Conservation (phyloP, 2,113 vertebrate genomes). For the Hypanus sabinus region DNA sequence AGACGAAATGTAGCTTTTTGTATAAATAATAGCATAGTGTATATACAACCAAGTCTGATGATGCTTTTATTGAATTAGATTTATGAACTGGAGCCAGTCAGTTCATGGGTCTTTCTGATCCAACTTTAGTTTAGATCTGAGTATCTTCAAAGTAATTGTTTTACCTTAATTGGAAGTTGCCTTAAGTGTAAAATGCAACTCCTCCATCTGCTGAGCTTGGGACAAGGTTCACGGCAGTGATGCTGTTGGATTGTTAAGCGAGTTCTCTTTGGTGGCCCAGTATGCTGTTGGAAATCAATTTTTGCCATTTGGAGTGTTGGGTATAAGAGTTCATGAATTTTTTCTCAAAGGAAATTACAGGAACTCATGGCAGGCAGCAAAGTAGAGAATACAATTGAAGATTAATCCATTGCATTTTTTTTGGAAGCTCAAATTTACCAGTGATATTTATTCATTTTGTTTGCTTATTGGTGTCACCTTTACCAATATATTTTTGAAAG, state of each 20-base stretch:
- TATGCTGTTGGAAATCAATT: too few species aligned
- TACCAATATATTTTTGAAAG: background rate
- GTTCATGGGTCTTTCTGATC: background rate
- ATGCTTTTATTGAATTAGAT: conserved; percentile 10
- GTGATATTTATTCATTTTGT: background rate
- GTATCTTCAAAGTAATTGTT: background rate
- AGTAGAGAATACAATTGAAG: background rate
- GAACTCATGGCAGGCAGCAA: background rate
- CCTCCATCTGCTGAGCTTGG: background rate
- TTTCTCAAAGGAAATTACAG: background rate
- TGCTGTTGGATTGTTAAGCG: background rate
- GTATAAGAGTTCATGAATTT: too few species aligned
- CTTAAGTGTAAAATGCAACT: background rate
- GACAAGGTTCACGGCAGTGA: background rate
- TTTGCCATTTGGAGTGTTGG: background rate
- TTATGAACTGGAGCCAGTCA: conserved; percentile 14
- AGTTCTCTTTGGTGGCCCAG: too few species aligned
- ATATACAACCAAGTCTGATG: conserved; percentile 27
- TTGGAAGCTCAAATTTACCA: too few species aligned
- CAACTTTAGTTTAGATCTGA: background rate
- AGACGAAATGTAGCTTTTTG: background rate
- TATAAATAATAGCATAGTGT: conserved; percentile 14
- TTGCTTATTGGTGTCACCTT: too few species aligned
- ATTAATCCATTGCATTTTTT: background rate
- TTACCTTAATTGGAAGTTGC: background rate